A percentile compares a stretch with the other conserved stretches of the same genome.
phyloP scores from a whole-genome alignment of 2,797 vertebrate species.

The Coracias cyanogaster region DNA sequence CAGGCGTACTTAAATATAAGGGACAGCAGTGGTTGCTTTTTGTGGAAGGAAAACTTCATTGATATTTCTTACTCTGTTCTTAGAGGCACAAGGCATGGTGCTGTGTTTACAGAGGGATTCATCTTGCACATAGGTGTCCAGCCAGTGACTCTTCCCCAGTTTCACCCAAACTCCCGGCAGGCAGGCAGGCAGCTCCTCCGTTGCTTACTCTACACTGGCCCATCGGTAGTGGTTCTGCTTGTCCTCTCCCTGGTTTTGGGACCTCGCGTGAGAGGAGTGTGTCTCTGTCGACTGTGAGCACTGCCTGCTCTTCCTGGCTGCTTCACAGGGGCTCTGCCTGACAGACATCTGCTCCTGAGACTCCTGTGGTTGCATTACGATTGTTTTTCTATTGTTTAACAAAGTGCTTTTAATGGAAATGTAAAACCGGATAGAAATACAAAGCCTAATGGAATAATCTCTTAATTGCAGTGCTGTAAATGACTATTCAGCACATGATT shows the following conservation, averaged over 20 bases:
- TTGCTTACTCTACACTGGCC: neutral
- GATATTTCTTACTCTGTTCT: neutral
- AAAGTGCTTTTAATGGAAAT: slow-evolving; percentile 36
- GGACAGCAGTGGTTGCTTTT: neutral
- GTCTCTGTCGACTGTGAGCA: accelerated
- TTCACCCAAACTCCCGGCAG: neutral
- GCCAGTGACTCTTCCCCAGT: neutral
- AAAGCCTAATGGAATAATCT: slow-evolving; percentile 46
- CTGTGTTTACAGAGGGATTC: neutral
- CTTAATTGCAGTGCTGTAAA: slow-evolving; percentile 38
- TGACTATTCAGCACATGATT: slow-evolving; percentile 3
- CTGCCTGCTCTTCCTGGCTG: neutral
- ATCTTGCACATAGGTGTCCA: accelerated
- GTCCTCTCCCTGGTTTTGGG: neutral
- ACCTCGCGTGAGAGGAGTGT: neutral
- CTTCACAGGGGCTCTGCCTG: neutral
- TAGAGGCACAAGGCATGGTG: neutral
- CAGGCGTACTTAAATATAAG: accelerated
- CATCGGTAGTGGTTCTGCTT: accelerated
- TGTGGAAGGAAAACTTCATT: neutral
- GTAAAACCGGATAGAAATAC: slow-evolving; percentile 40
- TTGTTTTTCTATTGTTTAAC: slow-evolving; percentile 37
- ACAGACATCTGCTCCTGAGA: neutral
- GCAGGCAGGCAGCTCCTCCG: accelerated
- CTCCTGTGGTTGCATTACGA: neutral